Conservation (phyloP, 1,140 invertebrate genomes). For the Macrobrachium rosenbergii region DNA sequence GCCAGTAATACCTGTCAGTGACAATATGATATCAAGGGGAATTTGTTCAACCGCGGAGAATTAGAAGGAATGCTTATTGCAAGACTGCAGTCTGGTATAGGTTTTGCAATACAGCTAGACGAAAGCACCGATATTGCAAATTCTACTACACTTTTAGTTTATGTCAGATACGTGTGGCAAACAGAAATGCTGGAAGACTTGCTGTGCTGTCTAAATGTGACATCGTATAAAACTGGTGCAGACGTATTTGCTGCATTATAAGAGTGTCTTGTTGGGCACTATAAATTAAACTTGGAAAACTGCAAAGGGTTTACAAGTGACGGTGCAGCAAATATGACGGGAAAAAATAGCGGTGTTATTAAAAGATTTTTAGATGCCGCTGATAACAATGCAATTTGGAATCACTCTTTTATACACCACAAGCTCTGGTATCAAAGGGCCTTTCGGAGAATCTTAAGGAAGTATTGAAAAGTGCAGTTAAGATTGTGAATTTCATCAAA, state of each 20-base stretch:
- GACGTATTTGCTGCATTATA: background rate
- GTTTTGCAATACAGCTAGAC: no score
- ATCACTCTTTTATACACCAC: background rate
- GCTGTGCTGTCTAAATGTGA: no score
- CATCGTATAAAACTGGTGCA: background rate
- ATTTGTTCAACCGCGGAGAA: background rate
- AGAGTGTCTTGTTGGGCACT: background rate
- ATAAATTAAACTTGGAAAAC: conserved; percentile 8
- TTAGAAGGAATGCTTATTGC: background rate
- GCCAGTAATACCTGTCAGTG: background rate
- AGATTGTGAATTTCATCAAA: conserved; percentile 1
- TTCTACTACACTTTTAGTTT: no score
- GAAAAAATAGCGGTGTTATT: conserved; percentile 9
- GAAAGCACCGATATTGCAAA: no score
- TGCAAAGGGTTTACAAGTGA: conserved; percentile 13
- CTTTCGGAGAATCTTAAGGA: conserved; percentile 4
- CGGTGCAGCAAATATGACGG: background rate
- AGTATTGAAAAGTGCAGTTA: background rate
- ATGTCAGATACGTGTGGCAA: no score
- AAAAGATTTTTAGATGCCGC: conserved; percentile 2
- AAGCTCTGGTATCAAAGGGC: background rate
- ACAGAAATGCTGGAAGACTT: no score
- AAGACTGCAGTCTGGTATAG: no score
- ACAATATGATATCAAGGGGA: background rate
- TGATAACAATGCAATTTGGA: no score